Conservation (phyloP, 2,113 vertebrate species). For the Sylvietta virens region DNA sequence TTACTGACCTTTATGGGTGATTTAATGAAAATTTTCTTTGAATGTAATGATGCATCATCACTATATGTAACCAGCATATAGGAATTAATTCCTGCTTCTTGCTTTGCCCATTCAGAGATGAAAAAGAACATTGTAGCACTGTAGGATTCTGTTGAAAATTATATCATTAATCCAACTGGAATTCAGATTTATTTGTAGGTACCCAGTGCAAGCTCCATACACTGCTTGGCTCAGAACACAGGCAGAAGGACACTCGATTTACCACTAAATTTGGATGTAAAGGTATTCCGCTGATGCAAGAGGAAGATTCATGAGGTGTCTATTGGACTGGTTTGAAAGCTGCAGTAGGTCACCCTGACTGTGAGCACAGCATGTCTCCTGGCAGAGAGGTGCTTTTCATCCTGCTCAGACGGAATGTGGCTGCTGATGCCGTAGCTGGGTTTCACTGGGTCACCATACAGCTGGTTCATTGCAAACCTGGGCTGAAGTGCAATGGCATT, state of each 20-base stretch:
- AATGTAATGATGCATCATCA: not conserved
- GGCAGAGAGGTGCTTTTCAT: not conserved
- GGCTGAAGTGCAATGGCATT: not conserved
- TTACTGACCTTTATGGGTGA: not conserved
- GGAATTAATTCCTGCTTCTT: not conserved
- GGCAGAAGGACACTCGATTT: not conserved
- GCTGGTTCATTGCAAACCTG: not conserved
- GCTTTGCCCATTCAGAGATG: not conserved
- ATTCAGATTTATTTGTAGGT: not conserved
- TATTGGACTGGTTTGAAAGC: not conserved
- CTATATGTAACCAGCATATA: rapidly evolving
- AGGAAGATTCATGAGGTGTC: not conserved
- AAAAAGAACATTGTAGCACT: not conserved
- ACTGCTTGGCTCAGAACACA: not conserved
- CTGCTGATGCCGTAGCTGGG: not conserved
- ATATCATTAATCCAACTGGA: not conserved
- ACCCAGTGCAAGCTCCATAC: not conserved
- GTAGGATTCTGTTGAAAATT: not conserved
- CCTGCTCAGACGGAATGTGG: rapidly evolving
- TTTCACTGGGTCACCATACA: not conserved
- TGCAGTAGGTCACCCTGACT: not conserved
- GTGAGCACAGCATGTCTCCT: not conserved
- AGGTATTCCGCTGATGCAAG: not conserved
- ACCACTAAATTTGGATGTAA: not conserved
- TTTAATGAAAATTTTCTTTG: not conserved